phyloP scores from a whole-genome alignment of 2,113 vertebrate genomes.

The Oceanites oceanicus region DNA sequence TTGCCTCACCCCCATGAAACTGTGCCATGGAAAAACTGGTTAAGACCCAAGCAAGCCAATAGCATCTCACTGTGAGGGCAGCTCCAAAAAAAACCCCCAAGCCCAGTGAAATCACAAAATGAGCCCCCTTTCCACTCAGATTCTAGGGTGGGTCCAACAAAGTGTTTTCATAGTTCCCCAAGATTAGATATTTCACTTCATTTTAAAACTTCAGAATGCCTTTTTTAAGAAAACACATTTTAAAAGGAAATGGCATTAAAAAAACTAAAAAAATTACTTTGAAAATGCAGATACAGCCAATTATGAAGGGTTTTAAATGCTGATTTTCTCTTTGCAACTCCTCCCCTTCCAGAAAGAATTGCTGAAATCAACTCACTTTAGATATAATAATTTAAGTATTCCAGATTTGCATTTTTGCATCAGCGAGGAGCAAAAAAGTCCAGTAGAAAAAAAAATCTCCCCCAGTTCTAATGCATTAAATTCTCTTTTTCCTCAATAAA shows the following conservation, averaged over 20 bases:
- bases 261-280: neutral
- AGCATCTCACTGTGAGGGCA: neutral
- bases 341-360: neutral
- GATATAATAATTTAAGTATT: neutral
- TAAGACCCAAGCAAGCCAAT: neutral
- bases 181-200: neutral
- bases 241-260: neutral
- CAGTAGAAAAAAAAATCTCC: neutral
- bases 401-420: neutral
- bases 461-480: neutral
- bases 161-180: neutral
- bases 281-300: neutral
- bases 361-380: neutral
- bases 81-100: neutral
- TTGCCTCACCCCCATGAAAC: neutral
- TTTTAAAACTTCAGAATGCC: neutral
- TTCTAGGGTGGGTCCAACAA: neutral
- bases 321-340: neutral
- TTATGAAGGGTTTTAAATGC: neutral
- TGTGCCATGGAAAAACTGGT: conserved; percentile 3
- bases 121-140: neutral
- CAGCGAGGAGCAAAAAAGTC: fast-evolving
- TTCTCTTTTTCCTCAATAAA: neutral
- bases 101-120: neutral
- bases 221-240: neutral